These are phyloP conservation scores for Acinonyx jubatus DNA, from an alignment of 2,113 vertebrate genomes.

Conservation along the genomic window DNA sequence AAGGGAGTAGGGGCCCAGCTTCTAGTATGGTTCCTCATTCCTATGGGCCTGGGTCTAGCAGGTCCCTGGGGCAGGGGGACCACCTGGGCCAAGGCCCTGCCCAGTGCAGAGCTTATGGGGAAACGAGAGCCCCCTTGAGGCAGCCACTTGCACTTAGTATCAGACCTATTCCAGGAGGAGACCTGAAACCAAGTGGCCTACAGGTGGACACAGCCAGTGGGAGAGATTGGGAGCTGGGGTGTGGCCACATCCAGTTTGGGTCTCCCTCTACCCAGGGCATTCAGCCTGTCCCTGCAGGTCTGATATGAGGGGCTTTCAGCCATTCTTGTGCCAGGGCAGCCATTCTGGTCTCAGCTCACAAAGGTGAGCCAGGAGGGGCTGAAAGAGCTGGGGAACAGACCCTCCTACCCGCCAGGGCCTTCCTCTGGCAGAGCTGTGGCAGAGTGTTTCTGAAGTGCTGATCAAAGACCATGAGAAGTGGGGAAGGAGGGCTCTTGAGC, in stretches of 20 bases:
- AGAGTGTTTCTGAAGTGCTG: slow-evolving; percentile 57
- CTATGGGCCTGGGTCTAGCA: neutral
- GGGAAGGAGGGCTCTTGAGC: slow-evolving; percentile 62
- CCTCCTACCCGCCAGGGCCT: slow-evolving; percentile 30
- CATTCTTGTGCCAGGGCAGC: neutral
- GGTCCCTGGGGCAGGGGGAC: neutral
- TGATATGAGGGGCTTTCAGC: neutral
- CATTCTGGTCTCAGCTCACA: neutral
- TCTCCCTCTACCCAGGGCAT: neutral
- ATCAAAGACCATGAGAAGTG: slow-evolving; percentile 70
- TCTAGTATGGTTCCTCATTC: neutral
- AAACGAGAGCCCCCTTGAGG: neutral
- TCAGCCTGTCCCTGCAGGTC: neutral
- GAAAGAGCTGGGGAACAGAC: neutral
- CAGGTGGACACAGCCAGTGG: neutral
- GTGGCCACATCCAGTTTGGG: neutral
- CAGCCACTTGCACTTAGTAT: neutral
- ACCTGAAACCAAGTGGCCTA: neutral
- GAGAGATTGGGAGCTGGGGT: neutral
- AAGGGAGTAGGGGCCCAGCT: neutral
- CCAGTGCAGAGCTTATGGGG: neutral
- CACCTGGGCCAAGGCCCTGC: neutral
- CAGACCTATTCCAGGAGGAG: neutral
- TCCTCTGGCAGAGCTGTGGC: slow-evolving; percentile 21
- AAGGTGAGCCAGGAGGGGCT: neutral